Percentiles rank a stretch among this genome's conserved stretches.
These are phyloP conservation scores for Callorhinus ursinus DNA, from an alignment of 2,113 vertebrate species.

Conservation along the genomic window DNA sequence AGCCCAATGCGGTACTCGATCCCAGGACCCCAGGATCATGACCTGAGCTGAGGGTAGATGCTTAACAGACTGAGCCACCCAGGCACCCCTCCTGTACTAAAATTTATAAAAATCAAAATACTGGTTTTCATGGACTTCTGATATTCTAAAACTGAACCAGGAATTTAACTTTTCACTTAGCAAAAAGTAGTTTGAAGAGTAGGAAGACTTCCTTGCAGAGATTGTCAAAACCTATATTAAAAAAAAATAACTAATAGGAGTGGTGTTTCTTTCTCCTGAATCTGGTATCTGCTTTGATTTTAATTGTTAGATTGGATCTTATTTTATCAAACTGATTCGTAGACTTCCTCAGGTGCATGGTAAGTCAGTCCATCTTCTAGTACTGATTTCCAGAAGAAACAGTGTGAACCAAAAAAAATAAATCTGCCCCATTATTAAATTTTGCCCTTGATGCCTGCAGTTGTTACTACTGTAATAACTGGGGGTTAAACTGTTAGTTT, in stretches of 20 bases:
- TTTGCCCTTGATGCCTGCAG: neutral
- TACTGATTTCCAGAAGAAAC: slow-evolving; percentile 20
- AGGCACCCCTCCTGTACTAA: neutral
- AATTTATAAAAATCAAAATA: neutral
- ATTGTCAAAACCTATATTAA: neutral
- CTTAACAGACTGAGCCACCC: too few relatives aligned
- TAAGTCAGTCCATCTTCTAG: neutral
- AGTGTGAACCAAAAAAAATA: slow-evolving; percentile 56
- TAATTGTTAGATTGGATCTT: neutral
- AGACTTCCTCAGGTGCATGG: neutral
- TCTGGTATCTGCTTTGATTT: neutral
- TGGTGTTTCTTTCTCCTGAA: neutral
- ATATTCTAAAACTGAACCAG: neutral
- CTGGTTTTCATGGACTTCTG: neutral
- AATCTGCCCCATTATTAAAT: slow-evolving; percentile 51
- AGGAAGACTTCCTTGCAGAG: neutral
- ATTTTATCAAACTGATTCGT: neutral
- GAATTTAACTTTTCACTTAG: neutral
- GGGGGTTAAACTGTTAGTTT: slow-evolving; percentile 89
- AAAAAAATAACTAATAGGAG: neutral
- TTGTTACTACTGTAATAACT: slow-evolving; percentile 47
- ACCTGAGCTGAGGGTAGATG: too few relatives aligned
- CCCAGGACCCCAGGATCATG: too few relatives aligned
- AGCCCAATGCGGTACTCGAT: too few relatives aligned
- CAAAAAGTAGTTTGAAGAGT: neutral